Conservation (phyloP, 2,113 vertebrate genomes). For the Ploceus nigricollis region DNA sequence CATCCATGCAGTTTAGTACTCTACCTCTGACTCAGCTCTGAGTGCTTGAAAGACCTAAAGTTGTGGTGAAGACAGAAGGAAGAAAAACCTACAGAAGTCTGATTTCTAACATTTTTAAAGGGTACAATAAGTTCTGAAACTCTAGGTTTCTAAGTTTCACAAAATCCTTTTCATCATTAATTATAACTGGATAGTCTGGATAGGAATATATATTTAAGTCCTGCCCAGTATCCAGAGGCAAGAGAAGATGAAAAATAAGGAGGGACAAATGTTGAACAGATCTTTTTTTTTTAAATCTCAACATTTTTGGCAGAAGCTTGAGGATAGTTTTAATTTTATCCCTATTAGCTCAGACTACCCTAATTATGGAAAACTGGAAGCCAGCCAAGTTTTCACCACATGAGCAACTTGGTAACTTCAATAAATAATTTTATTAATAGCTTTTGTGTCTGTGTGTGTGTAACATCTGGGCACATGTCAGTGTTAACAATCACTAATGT, state of each 20-base stretch:
- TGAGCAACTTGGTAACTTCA: neutral
- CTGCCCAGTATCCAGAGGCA: neutral
- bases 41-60: neutral
- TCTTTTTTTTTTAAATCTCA: neutral
- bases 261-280: neutral
- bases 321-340: slow-evolving; percentile 22
- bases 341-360: neutral
- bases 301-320: neutral
- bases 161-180: neutral
- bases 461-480: neutral
- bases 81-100: neutral
- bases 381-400: neutral
- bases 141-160: neutral
- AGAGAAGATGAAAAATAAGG: slow-evolving; percentile 12
- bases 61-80: neutral
- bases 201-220: neutral
- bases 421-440: slow-evolving; percentile 3
- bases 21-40: neutral
- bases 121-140: neutral
- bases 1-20: neutral
- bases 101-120: neutral
- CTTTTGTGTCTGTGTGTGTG: neutral
- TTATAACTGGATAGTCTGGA: neutral
- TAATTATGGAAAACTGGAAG: neutral
- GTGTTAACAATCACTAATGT: neutral